Evolutionary conservation across 2,888 invertebrate genomes (phyloP), one percentile per base, ranked within the genome.

Genomic region (Drosophila mimetica): DNA sequence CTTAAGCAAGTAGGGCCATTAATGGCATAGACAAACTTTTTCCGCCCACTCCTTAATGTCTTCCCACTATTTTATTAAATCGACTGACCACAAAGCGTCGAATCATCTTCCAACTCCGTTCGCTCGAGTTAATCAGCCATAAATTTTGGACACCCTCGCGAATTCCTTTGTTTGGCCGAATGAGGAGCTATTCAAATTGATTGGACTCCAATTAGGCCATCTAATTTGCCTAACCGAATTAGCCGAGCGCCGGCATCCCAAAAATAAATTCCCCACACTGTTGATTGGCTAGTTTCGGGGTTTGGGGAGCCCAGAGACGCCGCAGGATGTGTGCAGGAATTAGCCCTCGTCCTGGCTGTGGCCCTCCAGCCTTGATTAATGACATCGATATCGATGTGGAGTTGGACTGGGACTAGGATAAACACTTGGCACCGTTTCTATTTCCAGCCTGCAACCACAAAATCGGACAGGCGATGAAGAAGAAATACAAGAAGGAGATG

Each of bases 401-500:
- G n/a, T 48, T 30, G 54, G 36, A 37, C 41, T 48, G 28, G 54
- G 36, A 20, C 22, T 30, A 30, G 30, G 44, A 32, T 70, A 39
- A 65, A 67, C 54, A 47, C 52, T 47, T 69, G 53, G 32, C 37
- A 53, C 46, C 22, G 51, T 64, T 57, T 75, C 66, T 77, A 74
- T 84, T 79, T 86, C 11, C 74, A 95, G 95, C 94, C 61, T 95
- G 96, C 47, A 96, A 95, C 11, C 94, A 95, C 76, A 94, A 95
- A 92, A 96, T 97, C 81, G 97, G 97, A 1, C 95, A 96, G 91
- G 95, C 96, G 25, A 94, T 97, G 94, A 96, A 96, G 81, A 97
- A 97, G 89, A 97, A 97, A 88, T 97, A 97, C 89, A 95, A 96
- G 84, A 94, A 97, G 20, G 97, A 97, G 92, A 97, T 97, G 97